A percentile compares a stretch with the other conserved stretches of the same genome.
Conservation (phyloP, 2,888 invertebrate genomes). For the Cheilosia soror region DNA sequence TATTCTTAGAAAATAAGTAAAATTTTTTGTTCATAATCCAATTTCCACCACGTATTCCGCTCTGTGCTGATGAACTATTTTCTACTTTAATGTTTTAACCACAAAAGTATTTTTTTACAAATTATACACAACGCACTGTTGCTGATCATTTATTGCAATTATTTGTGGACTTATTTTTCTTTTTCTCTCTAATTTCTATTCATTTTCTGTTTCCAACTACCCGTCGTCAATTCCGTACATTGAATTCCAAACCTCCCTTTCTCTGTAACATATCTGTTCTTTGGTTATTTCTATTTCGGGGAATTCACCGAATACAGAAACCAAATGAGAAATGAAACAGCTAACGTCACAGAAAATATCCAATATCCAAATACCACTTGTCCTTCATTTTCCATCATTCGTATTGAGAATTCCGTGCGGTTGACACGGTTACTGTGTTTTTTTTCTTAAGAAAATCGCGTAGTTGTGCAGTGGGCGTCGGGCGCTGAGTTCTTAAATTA, state of each 20-base stretch:
- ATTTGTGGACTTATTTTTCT: no score
- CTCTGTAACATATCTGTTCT: constrained; percentile 2
- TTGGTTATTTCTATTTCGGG: not conserved
- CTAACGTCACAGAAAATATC: constrained; percentile 1
- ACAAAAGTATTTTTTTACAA: no score
- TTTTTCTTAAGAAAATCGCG: not conserved
- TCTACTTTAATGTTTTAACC: no score
- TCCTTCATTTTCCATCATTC: constrained; percentile 30
- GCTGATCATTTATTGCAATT: no score
- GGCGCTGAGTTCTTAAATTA: constrained; percentile 14
- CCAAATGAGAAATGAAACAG: constrained; percentile 14
- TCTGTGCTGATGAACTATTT: no score
- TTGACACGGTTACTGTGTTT: not conserved
- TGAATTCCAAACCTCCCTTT: not conserved
- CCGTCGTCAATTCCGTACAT: not conserved
- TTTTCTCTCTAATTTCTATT: no score
- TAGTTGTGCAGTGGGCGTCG: constrained; percentile 39
- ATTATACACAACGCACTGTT: no score
- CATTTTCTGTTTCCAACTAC: no score
- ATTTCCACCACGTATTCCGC: no score
- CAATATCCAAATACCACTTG: not conserved
- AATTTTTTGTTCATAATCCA: no score
- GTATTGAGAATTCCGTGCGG: constrained; percentile 1
- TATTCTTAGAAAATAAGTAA: no score
- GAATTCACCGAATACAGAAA: not conserved